Conservation (phyloP, 2,888 invertebrate species). For the Mesoligia furuncula region DNA sequence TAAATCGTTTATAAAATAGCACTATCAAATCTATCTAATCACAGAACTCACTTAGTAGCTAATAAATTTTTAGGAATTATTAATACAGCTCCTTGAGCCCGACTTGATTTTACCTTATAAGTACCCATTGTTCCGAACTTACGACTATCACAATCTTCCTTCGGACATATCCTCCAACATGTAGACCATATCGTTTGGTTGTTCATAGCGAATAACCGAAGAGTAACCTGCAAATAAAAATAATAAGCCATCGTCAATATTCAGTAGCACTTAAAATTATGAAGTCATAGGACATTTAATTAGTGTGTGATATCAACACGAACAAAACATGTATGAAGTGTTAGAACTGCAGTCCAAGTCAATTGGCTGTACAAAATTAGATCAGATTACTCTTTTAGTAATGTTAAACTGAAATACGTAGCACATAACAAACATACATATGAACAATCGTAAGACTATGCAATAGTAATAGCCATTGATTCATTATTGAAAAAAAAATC, state of each 20-base stretch:
- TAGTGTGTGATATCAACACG: constrained; percentile 1
- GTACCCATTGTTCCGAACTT: constrained; percentile 21
- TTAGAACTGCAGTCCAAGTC: constrained; percentile 43
- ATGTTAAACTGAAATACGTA: constrained; percentile 29
- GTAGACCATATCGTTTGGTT: constrained; percentile 92
- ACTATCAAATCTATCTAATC: constrained; percentile 54
- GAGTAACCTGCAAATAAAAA: constrained; percentile 78
- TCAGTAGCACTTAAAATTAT: neutral
- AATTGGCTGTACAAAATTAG: constrained; percentile 43
- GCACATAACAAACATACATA: constrained; percentile 40
- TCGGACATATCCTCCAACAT: constrained; percentile 88
- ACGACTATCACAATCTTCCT: constrained; percentile 71
- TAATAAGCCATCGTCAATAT: constrained; percentile 21
- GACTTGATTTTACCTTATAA: constrained; percentile 12
- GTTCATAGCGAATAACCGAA: constrained; percentile 91
- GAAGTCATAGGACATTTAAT: neutral
- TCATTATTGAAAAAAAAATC: constrained; percentile 47
- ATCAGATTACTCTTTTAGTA: constrained; percentile 30
- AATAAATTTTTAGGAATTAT: constrained; percentile 43
- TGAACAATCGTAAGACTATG: constrained; percentile 57
- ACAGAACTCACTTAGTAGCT: constrained; percentile 54
- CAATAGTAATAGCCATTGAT: constrained; percentile 60
- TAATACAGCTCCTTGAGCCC: constrained; percentile 44
- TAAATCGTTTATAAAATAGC: constrained; percentile 30
- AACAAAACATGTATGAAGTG: constrained; percentile 18